Conservation (phyloP, 2,113 vertebrate genomes). For the Ramphastos sulfuratus region DNA sequence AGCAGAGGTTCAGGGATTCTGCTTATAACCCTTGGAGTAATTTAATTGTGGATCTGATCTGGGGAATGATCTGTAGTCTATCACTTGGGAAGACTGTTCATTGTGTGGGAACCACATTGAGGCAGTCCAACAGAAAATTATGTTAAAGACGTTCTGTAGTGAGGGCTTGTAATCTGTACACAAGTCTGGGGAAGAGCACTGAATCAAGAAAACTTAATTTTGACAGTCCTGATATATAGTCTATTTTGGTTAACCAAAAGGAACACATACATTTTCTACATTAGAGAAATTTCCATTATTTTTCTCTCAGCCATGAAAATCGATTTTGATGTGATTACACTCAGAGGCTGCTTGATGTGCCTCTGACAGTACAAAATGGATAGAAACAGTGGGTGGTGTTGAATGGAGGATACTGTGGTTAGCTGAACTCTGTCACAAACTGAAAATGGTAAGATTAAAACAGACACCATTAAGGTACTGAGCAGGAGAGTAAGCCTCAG, state of each 20-base stretch:
- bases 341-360: slow-evolving; percentile 85
- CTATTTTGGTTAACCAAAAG: slow-evolving; percentile 99
- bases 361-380: slow-evolving; percentile 89
- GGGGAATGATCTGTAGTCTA: not conserved
- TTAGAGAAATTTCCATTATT: slow-evolving; percentile 99
- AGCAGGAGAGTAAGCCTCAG: slow-evolving; percentile 11
- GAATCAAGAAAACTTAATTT: slow-evolving; percentile 84
- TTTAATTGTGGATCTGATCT: not conserved
- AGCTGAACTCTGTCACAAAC: slow-evolving; percentile 70
- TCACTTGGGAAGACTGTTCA: slow-evolving; percentile 17
- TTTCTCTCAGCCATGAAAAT: slow-evolving; percentile 98
- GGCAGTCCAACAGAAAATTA: slow-evolving; percentile 9
- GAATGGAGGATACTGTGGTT: slow-evolving; percentile 75
- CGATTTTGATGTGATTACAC: slow-evolving; percentile 97
- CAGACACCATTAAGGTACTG: slow-evolving; percentile 67
- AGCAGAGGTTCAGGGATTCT: not conserved
- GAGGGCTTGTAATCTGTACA: slow-evolving; percentile 70
- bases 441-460: slow-evolving; percentile 75
- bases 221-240: slow-evolving; percentile 95
- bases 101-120: slow-evolving; percentile 17
- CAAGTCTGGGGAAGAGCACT: slow-evolving; percentile 66
- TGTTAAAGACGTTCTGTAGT: slow-evolving; percentile 6
- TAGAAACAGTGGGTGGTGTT: slow-evolving; percentile 82
- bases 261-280: slow-evolving; percentile 98
- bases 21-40: not conserved